These are phyloP conservation scores for Syngnathus floridae DNA, from an alignment of 2,113 vertebrate genomes.

Conservation along the genomic window DNA sequence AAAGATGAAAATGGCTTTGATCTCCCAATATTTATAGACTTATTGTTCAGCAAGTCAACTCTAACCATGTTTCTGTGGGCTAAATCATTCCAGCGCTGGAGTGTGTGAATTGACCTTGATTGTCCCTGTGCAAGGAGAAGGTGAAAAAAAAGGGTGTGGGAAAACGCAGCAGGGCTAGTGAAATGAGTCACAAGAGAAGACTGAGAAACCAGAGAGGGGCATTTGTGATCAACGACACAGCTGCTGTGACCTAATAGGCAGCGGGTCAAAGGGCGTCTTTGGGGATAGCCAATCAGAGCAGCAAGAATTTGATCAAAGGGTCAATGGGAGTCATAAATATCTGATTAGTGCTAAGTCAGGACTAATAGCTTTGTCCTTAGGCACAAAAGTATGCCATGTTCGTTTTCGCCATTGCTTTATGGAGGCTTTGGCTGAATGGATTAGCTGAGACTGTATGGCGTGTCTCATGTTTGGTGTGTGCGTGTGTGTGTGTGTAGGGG, in stretches of 20 bases:
- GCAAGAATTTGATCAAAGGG: slow-evolving; percentile 38
- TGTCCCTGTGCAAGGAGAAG: background rate
- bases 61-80: slow-evolving; percentile 7
- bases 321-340: slow-evolving; percentile 42
- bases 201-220: slow-evolving; percentile 30
- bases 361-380: slow-evolving; percentile 3
- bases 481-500: background rate
- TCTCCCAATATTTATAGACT: too few species aligned
- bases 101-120: background rate
- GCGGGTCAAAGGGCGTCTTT: background rate
- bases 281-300: slow-evolving; percentile 42
- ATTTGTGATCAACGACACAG: slow-evolving; percentile 37
- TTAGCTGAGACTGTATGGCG: slow-evolving; percentile 14
- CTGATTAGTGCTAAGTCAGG: slow-evolving; percentile 28
- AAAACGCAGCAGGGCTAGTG: slow-evolving; percentile 12
- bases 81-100: background rate
- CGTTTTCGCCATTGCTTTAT: slow-evolving; percentile 4
- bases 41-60: slow-evolving; percentile 4
- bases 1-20: too few species aligned
- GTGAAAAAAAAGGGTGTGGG: slow-evolving; percentile 1
- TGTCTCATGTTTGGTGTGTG: background rate
- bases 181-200: slow-evolving; percentile 31
- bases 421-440: background rate
- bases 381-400: slow-evolving; percentile 4
- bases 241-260: slow-evolving; percentile 43